Evolutionary conservation across 1,140 invertebrate species (phyloP).

Genomic region (Adoxophyes honmai): DNA sequence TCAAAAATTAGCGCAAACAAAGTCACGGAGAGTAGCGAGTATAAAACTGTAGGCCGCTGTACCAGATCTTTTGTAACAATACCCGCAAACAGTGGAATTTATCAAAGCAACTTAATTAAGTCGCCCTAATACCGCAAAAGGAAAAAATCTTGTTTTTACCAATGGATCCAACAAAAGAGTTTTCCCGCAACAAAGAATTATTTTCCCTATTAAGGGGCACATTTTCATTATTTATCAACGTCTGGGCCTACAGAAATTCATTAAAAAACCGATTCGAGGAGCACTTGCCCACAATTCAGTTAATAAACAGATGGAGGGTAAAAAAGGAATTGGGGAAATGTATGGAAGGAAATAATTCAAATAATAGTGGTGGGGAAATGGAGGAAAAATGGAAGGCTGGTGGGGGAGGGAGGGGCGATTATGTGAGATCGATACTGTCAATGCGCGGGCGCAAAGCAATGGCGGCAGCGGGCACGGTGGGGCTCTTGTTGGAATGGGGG

Average conservation of each 20-base stretch:
- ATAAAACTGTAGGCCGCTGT: no score
- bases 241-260: slow-evolving; percentile 53
- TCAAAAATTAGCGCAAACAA: no score
- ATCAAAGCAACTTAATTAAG: slow-evolving; percentile 15
- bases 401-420: slow-evolving; percentile 61
- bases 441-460: slow-evolving; percentile 23
- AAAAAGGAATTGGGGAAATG: slow-evolving; percentile 67
- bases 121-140: background rate
- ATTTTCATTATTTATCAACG: slow-evolving; percentile 57
- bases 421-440: slow-evolving; percentile 72
- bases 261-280: slow-evolving; percentile 60
- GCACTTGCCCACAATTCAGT: slow-evolving; percentile 62
- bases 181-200: slow-evolving; percentile 12
- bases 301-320: slow-evolving; percentile 60
- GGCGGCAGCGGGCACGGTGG: background rate
- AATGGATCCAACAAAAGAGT: slow-evolving; percentile 8
- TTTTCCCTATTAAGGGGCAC: slow-evolving; percentile 45
- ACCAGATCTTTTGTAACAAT: slow-evolving; percentile 1
- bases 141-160: slow-evolving; percentile 12
- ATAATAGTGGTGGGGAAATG: slow-evolving; percentile 70
- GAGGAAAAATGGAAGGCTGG: slow-evolving; percentile 72
- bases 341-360: slow-evolving; percentile 48
- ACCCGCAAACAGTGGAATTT: slow-evolving; percentile 4
- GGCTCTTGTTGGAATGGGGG: background rate
- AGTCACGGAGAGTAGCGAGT: no score